Base-by-base conservation (phyloP, 2,797 vertebrate species). In the Amazona ochrocephala region DNA sequence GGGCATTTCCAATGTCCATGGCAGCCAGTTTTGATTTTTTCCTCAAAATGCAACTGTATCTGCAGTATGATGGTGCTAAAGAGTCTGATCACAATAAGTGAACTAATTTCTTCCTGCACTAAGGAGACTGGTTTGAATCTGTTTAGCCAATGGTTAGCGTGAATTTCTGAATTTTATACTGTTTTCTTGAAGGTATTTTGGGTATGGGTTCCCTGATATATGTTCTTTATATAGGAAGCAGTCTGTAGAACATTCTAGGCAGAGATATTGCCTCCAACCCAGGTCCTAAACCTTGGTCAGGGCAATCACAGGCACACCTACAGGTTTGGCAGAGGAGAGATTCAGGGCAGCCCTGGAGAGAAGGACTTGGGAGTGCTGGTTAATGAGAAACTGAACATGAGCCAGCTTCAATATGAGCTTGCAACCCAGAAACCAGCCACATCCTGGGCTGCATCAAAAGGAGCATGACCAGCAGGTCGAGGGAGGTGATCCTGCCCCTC, bases 101-200 rank as follows among this genome's bases (percentile, higher is more conserved):
- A n/a, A 53, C n/a, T 74, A 44, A 65, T 30, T 54, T 34, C 18
- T 79, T 88, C 34, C 68, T 84, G 88, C 24, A 81, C n/a, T 58
- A 39, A 53, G 78, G 41, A 60, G 24, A 94, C 79, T 30, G 48
- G 27, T 87, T 84, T 88, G 24, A 76, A 74, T 81, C 74, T 62
- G 23, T 89, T 96, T 79, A 65, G 39, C 14, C 24, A 53, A 9
- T n/a, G 83, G 14, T 42, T 93, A 72, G 16, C 30, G 39, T 81
- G 54, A 84, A 44, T 81, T 92, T 84, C 72, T 76, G 24, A 93
- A 89, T 89, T 85, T 78, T 91, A 42, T 77, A 17, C 8, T 53
- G 50, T 80, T 74, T 65, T 72, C 37, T 86, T 66, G 58, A 61
- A 92, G 72, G 8, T 42, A 32, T 95, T 95, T 90, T 89, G 45